Evolutionary conservation across 2,797 vertebrate species (phyloP), one percentile per base, ranked within the genome.

Genomic region (Carcharodon carcharias): DNA sequence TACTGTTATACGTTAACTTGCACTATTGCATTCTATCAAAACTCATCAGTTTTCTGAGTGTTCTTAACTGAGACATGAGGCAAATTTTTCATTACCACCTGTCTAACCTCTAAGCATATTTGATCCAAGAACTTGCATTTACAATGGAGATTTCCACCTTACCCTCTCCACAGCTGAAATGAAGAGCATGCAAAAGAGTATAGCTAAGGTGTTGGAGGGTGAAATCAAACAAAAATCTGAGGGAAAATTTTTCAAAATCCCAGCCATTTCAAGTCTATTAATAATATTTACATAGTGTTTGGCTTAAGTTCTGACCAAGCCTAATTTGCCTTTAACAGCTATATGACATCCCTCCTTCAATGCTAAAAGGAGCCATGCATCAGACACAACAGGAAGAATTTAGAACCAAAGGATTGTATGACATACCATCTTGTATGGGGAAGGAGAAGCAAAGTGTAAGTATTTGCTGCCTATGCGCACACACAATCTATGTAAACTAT

Each of bases 281-380:
- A 12, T 65, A 21, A 40, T 45, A 95, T 67, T 69, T 71, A 28
- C 9, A 45, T 45, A 7, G 4, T 26, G 23, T 69, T 93, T 95
- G 93, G 65, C n/a, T 31, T 50, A 18, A 54, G 50, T 95, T 95
- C 50, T 95, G 69, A 95, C 54, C 18, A 35, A 95, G 12, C 31
- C 73, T 82, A 96, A 18, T 97, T 97, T 96, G 97, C 61, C 35
- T 96, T 96, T 96, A 96, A 71, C 97, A 99, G 99, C 98, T 99
- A 61, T 99, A 99, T 1, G 99, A 99, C 97, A 97, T 99, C 96
- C 99, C 99, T 14, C 98, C 98, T 0, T 97, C 98, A 73, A 98
- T 98, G 0, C 96, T 97, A 97, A 98, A 98, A 96, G 98, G 98
- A 97, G 97, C 97, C 54, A 8, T 96, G 96, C 97, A 97, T 97